These are phyloP conservation scores for Paraescarpia echinospica DNA, from an alignment of 1,140 invertebrate genomes.

Conservation along the genomic window DNA sequence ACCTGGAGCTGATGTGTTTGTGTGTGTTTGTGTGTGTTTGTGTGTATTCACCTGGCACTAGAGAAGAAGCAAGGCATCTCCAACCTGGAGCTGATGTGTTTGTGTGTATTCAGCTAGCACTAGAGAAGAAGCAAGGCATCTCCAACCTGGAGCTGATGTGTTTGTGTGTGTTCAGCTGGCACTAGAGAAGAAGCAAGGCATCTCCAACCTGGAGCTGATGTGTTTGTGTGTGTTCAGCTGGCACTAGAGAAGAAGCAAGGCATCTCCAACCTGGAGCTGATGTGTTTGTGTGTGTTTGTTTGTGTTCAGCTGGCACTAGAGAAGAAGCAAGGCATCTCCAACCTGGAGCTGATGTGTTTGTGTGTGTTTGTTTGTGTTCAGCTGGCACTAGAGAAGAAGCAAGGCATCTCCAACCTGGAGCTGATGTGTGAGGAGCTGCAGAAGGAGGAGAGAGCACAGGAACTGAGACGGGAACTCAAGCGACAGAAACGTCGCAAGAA, in stretches of 20 bases:
- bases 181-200: neutral
- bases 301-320: conserved; percentile 76
- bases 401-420: conserved; percentile 16
- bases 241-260: conserved; percentile 86
- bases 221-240: conserved; percentile 60
- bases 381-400: neutral
- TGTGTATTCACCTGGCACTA: neutral
- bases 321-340: conserved; percentile 82
- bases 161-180: neutral
- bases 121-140: neutral
- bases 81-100: neutral
- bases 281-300: conserved; percentile 42
- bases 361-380: conserved; percentile 24
- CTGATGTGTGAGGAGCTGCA: conserved; percentile 50
- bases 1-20: neutral
- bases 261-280: conserved; percentile 69
- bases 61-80: neutral
- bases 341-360: conserved; percentile 56
- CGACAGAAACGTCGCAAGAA: conserved; percentile 66
- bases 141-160: neutral
- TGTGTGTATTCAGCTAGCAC: conserved; percentile 51
- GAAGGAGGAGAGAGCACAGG: conserved; percentile 77
- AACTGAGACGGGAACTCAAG: conserved; percentile 84
- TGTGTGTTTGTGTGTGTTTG: too few relatives aligned
- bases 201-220: neutral